Conservation (phyloP, 2,888 invertebrate species). For the Phyllotreta cruciferae region DNA sequence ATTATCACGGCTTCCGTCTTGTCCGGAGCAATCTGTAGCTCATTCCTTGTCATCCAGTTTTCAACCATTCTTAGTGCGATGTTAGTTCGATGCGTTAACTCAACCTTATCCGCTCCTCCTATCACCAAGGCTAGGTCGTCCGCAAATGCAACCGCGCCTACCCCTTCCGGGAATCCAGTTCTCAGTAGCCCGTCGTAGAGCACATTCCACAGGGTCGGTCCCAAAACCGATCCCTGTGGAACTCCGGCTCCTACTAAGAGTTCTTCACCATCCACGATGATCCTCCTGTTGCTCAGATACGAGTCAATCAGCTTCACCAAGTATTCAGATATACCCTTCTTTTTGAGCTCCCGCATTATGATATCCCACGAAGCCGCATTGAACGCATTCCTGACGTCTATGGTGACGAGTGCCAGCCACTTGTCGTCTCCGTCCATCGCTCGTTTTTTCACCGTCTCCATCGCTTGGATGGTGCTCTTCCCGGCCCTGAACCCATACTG, state of each 20-base stretch:
- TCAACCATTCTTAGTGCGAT: background rate
- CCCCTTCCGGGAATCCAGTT: slow-evolving; percentile 1
- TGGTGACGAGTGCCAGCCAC: background rate
- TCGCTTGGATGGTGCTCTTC: slow-evolving; percentile 4
- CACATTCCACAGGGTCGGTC: slow-evolving; percentile 37
- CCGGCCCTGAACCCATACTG: slow-evolving; percentile 16
- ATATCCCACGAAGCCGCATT: slow-evolving; percentile 29
- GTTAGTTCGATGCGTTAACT: background rate
- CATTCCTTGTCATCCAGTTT: slow-evolving; percentile 20
- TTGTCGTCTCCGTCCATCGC: background rate
- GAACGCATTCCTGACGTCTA: slow-evolving; percentile 36
- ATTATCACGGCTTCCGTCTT: slow-evolving; percentile 17
- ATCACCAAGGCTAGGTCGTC: slow-evolving; percentile 34
- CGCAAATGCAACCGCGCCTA: slow-evolving; percentile 22
- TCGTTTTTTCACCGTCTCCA: background rate
- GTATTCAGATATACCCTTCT: background rate
- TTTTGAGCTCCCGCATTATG: slow-evolving; percentile 23
- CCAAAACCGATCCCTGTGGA: slow-evolving; percentile 32
- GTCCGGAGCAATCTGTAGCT: slow-evolving; percentile 6
- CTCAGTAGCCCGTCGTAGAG: slow-evolving; percentile 27
- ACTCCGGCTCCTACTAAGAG: slow-evolving; percentile 10
- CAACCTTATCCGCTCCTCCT: background rate
- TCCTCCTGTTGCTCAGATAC: slow-evolving; percentile 23
- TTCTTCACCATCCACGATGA: background rate
- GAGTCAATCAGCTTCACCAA: slow-evolving; percentile 7